Base-by-base conservation (phyloP, 2,113 vertebrate genomes). In the Burhinus oedicnemus region DNA sequence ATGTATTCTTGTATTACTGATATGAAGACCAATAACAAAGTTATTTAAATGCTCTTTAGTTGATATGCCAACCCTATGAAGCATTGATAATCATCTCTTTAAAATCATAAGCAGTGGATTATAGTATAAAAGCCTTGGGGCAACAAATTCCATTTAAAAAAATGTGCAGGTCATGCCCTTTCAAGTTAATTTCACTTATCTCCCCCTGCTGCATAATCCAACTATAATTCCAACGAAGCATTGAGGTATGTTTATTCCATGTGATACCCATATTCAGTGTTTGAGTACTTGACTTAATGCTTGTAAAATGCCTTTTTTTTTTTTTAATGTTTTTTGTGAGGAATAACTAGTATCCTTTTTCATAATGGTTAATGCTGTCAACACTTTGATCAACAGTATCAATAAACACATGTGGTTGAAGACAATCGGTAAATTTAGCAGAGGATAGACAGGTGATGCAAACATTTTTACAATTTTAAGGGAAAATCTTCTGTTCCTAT, bases 131-230 rank as follows among this genome's bases (percentile, higher is more conserved):
- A 75, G 66, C 85, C 88, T 93, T 66, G 40, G 47, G 38, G 94
- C 66, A 91, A 74, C 20, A 94, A 82, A 95, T 93, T 92, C 80
- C 57, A 23, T 87, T 93, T 23, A 36, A 81, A 94, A 96, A 90
- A 89, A 93, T 77, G 74, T 79, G 32, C 51, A 90, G 91, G 95
- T 95, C 77, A 20, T 87, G 78, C 70, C 85, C 80, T 94, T 97
- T 96, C 77, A 70, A 65, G 85, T 89, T 96, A 93, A 94, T 87
- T 94, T 95, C 75, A 79, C 79, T 90, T 88, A 64, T 83, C 65
- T 90, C 45, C 18, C 29, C 47, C 82, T 79, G 57, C 64, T 75
- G 32, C 82, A 78, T 87, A 95, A 70, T 90, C 60, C 88, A 81
- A 1, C 64, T 12, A 1, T 80, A 77, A 84, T 84, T 85, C 68